phyloP scores from a whole-genome alignment of 1,140 invertebrate species.

The Colletes latitarsis region DNA sequence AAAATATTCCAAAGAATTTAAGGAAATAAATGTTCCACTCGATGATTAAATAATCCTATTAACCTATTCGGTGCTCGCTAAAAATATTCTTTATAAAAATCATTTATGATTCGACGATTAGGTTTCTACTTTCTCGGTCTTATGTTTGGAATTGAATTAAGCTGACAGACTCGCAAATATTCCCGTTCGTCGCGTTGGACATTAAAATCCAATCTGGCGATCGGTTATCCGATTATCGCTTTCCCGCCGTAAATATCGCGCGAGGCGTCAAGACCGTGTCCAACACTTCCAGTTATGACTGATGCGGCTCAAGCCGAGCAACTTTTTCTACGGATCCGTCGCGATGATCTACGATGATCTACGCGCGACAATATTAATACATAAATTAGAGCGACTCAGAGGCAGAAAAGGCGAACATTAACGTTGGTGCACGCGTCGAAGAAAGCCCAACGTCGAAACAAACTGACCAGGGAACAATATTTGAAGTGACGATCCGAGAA shows the following conservation, averaged over 20 bases:
- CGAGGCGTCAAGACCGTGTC: neutral
- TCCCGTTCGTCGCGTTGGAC: neutral
- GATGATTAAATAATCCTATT: too few species aligned
- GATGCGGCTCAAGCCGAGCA: neutral
- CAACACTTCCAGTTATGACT: neutral
- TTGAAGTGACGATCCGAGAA: neutral
- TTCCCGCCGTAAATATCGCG: neutral
- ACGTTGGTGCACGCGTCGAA: neutral
- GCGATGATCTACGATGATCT: slow-evolving; percentile 9
- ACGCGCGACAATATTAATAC: neutral
- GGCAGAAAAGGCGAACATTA: slow-evolving; percentile 1
- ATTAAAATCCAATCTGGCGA: neutral
- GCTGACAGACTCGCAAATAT: too few species aligned
- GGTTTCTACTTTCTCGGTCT: too few species aligned
- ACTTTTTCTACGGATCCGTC: neutral
- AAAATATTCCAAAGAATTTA: too few species aligned
- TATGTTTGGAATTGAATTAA: too few species aligned
- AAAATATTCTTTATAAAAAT: too few species aligned
- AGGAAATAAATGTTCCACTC: too few species aligned
- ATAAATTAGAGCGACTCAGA: slow-evolving; percentile 22
- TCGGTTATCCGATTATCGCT: neutral
- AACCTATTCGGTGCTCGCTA: too few species aligned
- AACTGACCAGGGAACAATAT: neutral
- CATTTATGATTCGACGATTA: too few species aligned
- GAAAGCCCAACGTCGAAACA: neutral